These are phyloP conservation scores for Callinectes sapidus DNA, from an alignment of 2,888 invertebrate species.

Conservation along the genomic window DNA sequence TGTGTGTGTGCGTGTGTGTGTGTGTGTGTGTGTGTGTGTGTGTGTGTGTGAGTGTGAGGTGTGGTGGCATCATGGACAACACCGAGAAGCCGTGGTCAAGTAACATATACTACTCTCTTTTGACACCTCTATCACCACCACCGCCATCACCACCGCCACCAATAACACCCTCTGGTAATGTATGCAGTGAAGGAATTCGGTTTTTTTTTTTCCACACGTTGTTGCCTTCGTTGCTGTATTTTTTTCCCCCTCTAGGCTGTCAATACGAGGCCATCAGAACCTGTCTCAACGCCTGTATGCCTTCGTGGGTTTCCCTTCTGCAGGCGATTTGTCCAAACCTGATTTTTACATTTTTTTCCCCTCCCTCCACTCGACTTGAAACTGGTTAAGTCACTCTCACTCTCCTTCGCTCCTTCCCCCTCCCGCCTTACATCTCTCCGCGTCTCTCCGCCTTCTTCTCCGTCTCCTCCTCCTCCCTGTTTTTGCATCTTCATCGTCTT, in stretches of 20 bases:
- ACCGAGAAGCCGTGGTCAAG: not conserved
- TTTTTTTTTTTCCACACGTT: not conserved
- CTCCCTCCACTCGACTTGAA: not conserved
- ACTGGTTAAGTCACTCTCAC: conserved; percentile 22
- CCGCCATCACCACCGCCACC: not conserved
- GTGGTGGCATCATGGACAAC: not conserved
- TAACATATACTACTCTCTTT: not conserved
- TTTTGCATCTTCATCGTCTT: not conserved
- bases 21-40: conserved; percentile 19
- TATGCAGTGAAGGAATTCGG: not conserved
- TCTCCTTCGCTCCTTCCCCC: conserved; percentile 12
- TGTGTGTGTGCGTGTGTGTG: conserved; percentile 9
- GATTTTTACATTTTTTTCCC: not conserved
- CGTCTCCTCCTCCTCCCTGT: not conserved
- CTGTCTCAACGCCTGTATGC: not conserved
- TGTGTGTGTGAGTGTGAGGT: not conserved
- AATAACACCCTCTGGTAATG: not conserved
- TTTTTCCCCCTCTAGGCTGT: not conserved
- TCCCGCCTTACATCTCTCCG: no score
- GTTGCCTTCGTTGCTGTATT: not conserved
- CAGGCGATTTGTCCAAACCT: not conserved
- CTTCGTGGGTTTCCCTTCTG: not conserved
- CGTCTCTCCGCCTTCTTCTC: not conserved
- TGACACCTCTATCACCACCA: conserved; percentile 2
- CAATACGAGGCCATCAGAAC: not conserved